A percentile compares a stretch with the other conserved stretches of the same genome.
phyloP scores from a whole-genome alignment of 2,113 vertebrate genomes.

The Solea senegalensis region DNA sequence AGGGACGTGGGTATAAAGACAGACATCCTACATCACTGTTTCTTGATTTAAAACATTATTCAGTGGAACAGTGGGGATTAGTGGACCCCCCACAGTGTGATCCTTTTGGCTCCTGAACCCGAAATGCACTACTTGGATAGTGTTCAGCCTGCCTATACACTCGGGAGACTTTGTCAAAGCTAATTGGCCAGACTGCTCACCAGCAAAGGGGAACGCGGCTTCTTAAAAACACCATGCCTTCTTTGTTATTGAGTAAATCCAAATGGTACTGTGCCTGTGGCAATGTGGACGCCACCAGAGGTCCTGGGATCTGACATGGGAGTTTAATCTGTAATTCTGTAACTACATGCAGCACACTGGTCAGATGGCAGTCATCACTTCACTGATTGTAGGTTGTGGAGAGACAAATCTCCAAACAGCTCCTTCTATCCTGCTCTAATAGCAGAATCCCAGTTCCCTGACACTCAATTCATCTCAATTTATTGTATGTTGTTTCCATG shows the following conservation, averaged over 20 bases:
- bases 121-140: slow-evolving; percentile 58
- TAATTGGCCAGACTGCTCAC: slow-evolving; percentile 76
- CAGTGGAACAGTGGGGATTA: slow-evolving; percentile 51
- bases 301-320: slow-evolving; percentile 22
- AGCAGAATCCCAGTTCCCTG: slow-evolving; percentile 40
- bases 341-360: slow-evolving; percentile 12
- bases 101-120: slow-evolving; percentile 59
- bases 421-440: slow-evolving; percentile 20
- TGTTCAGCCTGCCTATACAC: slow-evolving; percentile 56
- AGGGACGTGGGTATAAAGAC: slow-evolving; percentile 1
- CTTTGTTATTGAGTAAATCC: slow-evolving; percentile 63
- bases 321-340: slow-evolving; percentile 63
- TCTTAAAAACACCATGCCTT: slow-evolving; percentile 56
- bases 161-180: slow-evolving; percentile 76
- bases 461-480: slow-evolving; percentile 66
- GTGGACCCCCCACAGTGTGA: slow-evolving; percentile 48
- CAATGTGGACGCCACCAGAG: slow-evolving; percentile 4
- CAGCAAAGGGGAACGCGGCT: slow-evolving; percentile 69
- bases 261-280: slow-evolving; percentile 35
- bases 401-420: slow-evolving; percentile 16
- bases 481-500: slow-evolving; percentile 57
- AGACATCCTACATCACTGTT: slow-evolving; percentile 10
- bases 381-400: slow-evolving; percentile 18
- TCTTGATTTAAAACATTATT: slow-evolving; percentile 59
- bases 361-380: slow-evolving; percentile 12